Evolutionary conservation across 37 sponge, comb jelly and placozoan species (phyloP), one percentile per base, ranked within the genome.

Genomic region (Cladorhizidae sp.): DNA sequence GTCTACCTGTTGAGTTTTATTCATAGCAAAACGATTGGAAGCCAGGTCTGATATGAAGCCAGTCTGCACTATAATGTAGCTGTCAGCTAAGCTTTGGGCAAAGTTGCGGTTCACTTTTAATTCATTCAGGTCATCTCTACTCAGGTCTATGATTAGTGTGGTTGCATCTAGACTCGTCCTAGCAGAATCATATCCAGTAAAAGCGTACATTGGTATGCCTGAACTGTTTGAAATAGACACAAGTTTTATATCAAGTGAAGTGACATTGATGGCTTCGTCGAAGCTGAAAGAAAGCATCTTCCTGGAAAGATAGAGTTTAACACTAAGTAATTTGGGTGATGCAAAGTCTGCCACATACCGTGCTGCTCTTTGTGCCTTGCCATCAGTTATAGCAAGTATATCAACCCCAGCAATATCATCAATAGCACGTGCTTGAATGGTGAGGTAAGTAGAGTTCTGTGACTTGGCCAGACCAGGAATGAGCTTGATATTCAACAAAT

Each of bases 301-400:
- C 43, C 32, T 74, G 42, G 84, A 82, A 45, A 96, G 54, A 55
- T 90, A 74, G 1, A 96, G 79, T 57, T 74, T 72, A 50, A 90
- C 80, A 0, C 23, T 37, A 29, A 23, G 9, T 0, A 96, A 70
- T 8, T 18, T 52, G 6, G 97, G 97, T 26, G 93, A 73, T 37
- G 85, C 72, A 17, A 22, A 71, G 42, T 96, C 97, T 31, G 88
- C 80, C 26, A 83, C 63, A 73, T 92, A 96, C 33, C 50, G 43
- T 12, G 57, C 31, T 29, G 86, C 94, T 75, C 80, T 78, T 25
- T 79, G 57, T 2, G 89, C 97, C 31, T 96, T 96, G 0, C 97
- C 97, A 86, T 96, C 89, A 54, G 93, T 96, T 18, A 96, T 85
- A 40, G 97, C 93, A 25, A 96, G 78, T 9, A 96, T 91, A 93